phyloP scores from a whole-genome alignment of 2,797 vertebrate species.

The Chaetodon trifasciatus region DNA sequence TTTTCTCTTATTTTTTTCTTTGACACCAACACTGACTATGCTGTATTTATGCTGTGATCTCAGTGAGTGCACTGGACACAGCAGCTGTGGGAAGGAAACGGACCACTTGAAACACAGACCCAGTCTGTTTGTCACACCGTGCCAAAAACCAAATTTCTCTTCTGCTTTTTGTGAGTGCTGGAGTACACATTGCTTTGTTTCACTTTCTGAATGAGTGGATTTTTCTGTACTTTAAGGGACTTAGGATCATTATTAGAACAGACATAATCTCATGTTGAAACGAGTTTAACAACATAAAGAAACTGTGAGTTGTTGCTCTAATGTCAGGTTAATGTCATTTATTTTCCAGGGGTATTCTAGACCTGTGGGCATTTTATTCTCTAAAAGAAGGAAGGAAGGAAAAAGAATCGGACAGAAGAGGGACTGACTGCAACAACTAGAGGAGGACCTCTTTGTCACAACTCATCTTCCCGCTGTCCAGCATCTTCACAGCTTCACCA shows the following conservation, averaged over 20 bases:
- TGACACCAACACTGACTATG: not conserved
- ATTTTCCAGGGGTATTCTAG: slow-evolving; percentile 29
- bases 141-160: slow-evolving; percentile 2
- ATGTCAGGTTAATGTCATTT: not conserved
- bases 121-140: not conserved
- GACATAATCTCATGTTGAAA: slow-evolving; percentile 5
- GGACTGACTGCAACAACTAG: not conserved
- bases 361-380: slow-evolving; percentile 11
- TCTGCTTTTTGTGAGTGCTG: slow-evolving; percentile 18
- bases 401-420: not conserved
- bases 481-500: slow-evolving; percentile 31
- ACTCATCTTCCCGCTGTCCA: not conserved
- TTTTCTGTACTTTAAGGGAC: not conserved
- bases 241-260: not conserved
- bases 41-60: not conserved
- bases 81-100: slow-evolving; percentile 1
- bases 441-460: not conserved
- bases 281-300: not conserved
- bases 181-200: slow-evolving; percentile 18
- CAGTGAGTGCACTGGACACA: not conserved
- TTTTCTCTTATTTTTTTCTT: not conserved
- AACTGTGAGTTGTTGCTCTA: slow-evolving; percentile 14
- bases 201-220: slow-evolving; percentile 28
- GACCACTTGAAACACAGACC: slow-evolving; percentile 10
- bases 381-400: not conserved